Percentiles rank a stretch among this genome's conserved stretches.
Conservation (phyloP, 2,888 invertebrate species). For the Crocallis elinguaria region DNA sequence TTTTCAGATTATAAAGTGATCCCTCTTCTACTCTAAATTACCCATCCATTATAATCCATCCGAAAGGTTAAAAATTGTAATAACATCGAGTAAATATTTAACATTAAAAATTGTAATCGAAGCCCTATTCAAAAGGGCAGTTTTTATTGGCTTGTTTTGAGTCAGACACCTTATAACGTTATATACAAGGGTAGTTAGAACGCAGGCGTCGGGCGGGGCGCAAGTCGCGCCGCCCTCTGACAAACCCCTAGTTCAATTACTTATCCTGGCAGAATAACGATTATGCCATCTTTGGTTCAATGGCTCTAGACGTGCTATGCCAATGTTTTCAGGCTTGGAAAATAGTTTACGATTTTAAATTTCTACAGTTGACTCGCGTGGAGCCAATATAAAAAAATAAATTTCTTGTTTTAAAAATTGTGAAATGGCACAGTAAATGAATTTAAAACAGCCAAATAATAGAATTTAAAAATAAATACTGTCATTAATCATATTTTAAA, state of each 20-base stretch:
- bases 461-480: too few species aligned
- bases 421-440: too few species aligned
- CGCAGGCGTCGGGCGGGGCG: conserved; percentile 46
- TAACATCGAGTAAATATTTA: too few species aligned
- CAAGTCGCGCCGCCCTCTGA: conserved; percentile 37
- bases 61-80: neutral
- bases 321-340: neutral
- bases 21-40: neutral
- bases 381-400: too few species aligned
- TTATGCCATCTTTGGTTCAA: neutral
- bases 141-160: conserved; percentile 14
- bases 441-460: too few species aligned
- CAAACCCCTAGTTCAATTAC: conserved; percentile 17
- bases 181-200: conserved; percentile 19
- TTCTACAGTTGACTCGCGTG: too few species aligned
- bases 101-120: too few species aligned
- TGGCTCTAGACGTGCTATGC: neutral
- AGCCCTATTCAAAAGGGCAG: neutral
- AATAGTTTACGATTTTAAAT: too few species aligned
- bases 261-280: conserved; percentile 1
- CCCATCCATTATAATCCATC: conserved; percentile 22
- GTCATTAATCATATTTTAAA: too few species aligned
- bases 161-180: conserved; percentile 16
- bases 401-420: too few species aligned
- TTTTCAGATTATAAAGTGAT: too few species aligned